Evolutionary conservation across 2,113 vertebrate genomes (phyloP).

Genomic region (Alosa alosa): DNA sequence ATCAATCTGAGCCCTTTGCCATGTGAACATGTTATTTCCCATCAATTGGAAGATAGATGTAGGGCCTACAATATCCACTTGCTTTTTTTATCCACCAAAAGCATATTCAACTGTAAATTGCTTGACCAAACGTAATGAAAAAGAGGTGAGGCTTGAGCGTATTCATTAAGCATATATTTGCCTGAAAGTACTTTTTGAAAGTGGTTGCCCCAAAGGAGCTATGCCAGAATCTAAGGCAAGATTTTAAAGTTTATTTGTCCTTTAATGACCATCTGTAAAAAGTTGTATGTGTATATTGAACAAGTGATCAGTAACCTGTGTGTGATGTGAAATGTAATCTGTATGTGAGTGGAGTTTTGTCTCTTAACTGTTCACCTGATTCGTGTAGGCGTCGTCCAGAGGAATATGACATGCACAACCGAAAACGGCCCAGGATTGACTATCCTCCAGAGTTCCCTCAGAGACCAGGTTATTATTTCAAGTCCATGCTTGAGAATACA

Average conservation of each 20-base stretch:
- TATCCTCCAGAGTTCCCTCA: slow-evolving; percentile 94
- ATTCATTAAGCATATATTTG: neutral
- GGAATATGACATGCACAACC: slow-evolving; percentile 97
- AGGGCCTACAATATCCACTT: neutral
- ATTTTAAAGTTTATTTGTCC: neutral
- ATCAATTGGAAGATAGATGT: neutral
- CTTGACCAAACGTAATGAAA: neutral
- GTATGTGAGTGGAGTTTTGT: neutral
- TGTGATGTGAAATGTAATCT: neutral
- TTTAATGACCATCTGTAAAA: neutral
- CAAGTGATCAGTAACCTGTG: neutral
- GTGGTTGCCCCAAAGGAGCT: neutral
- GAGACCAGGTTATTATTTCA: slow-evolving; percentile 91
- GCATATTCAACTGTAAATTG: neutral
- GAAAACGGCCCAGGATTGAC: slow-evolving; percentile 96
- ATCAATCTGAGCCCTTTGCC: neutral
- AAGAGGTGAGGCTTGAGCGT: neutral
- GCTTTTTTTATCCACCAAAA: neutral
- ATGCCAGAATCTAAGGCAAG: neutral
- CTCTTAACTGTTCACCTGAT: slow-evolving; percentile 76
- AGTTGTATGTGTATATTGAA: neutral
- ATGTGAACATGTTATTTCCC: neutral
- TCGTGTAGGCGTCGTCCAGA: slow-evolving; percentile 96
- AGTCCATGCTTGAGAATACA: neutral
- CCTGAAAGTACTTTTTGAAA: neutral